phyloP scores from a whole-genome alignment of 2,888 invertebrate genomes.

The Lasioglossum morio region DNA sequence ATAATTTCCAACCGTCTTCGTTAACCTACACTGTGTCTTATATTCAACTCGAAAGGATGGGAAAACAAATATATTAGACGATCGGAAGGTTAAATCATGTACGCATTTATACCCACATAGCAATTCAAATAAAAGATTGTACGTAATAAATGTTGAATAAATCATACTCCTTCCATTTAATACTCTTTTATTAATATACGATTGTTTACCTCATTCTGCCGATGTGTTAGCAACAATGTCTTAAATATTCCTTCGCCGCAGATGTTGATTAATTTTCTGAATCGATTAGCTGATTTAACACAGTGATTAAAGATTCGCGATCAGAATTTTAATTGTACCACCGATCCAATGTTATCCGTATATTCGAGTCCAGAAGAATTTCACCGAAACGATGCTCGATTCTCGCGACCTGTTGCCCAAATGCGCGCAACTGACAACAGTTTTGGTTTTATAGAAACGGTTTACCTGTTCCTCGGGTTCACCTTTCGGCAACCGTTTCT shows the following conservation, averaged over 20 bases:
- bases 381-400: background rate
- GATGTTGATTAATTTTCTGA: background rate
- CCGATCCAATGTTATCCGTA: too few species aligned
- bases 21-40: background rate
- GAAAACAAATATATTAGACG: background rate
- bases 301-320: background rate
- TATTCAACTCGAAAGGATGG: background rate
- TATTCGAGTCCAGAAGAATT: background rate
- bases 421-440: background rate
- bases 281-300: background rate
- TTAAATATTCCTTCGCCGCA: background rate
- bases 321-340: background rate
- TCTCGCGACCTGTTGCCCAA: background rate
- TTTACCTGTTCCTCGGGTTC: background rate
- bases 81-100: background rate
- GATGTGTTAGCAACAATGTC: background rate
- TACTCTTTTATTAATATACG: background rate
- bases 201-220: conserved; percentile 43
- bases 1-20: background rate
- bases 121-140: too few species aligned
- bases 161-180: background rate
- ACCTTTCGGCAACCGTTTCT: conserved; percentile 13
- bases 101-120: too few species aligned
- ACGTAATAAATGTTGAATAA: background rate
- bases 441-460: conserved; percentile 8